phyloP scores from a whole-genome alignment of 2,888 invertebrate genomes.

The Tipula unca region DNA sequence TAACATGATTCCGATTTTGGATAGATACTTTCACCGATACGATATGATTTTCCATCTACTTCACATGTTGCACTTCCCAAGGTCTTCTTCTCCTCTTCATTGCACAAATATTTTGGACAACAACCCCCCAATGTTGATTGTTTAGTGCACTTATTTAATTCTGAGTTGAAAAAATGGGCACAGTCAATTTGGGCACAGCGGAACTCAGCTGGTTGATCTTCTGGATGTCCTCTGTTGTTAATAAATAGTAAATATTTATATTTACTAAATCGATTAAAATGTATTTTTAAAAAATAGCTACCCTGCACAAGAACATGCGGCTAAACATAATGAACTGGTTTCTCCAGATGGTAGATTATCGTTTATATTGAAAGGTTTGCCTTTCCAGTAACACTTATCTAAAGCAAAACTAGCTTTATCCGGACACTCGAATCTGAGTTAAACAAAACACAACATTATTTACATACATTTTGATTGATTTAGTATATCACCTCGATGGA shows the following conservation, averaged over 20 bases:
- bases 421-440: not conserved
- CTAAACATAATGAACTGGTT: not conserved
- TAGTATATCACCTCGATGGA: constrained; percentile 21
- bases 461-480: not conserved
- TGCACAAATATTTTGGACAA: constrained; percentile 24
- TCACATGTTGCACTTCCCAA: constrained; percentile 33
- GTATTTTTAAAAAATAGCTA: not conserved
- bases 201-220: not conserved
- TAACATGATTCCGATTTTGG: constrained; percentile 38
- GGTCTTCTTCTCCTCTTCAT: constrained; percentile 30
- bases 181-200: not conserved
- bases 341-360: not conserved
- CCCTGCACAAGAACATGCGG: not conserved
- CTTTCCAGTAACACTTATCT: not conserved
- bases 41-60: constrained; percentile 43
- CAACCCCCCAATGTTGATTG: constrained; percentile 21
- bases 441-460: not conserved
- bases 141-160: not conserved
- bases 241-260: not conserved
- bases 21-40: constrained; percentile 44
- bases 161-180: not conserved
- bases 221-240: not conserved
- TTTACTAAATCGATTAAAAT: not conserved
- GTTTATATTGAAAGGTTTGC: not conserved
- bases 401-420: not conserved